These are phyloP conservation scores for Stercorarius parasiticus DNA, from an alignment of 2,113 vertebrate species.

Conservation along the genomic window DNA sequence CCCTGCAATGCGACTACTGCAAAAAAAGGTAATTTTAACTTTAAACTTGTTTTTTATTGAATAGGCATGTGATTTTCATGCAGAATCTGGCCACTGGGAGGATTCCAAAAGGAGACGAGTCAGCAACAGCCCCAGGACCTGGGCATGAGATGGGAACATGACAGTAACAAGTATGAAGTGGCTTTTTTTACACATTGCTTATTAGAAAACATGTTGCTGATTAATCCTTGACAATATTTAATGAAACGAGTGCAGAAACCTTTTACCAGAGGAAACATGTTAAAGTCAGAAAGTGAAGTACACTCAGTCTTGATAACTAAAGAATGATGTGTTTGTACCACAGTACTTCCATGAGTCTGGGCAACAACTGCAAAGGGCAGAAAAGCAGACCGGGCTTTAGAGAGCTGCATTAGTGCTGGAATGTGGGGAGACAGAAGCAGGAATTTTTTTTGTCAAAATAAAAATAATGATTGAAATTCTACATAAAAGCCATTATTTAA, in stretches of 20 bases:
- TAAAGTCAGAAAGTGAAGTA: background rate
- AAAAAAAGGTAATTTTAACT: background rate
- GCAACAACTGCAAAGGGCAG: background rate
- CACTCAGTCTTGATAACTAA: background rate
- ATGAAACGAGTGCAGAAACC: background rate
- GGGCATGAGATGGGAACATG: background rate
- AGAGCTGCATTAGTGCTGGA: background rate
- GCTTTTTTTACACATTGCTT: background rate
- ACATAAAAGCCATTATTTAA: background rate
- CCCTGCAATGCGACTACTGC: background rate
- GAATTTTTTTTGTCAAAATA: background rate
- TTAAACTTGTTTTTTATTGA: background rate
- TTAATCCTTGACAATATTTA: background rate
- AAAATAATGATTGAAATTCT: background rate
- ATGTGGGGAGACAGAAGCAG: background rate
- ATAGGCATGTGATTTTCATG: background rate
- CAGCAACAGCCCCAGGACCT: background rate
- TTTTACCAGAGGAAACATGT: background rate
- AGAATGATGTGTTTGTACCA: background rate
- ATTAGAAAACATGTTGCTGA: background rate
- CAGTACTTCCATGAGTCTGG: background rate
- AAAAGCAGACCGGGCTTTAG: background rate
- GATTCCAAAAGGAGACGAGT: background rate
- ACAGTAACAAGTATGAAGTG: background rate
- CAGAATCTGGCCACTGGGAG: background rate